A percentile compares a stretch with the other conserved stretches of the same genome.
These are phyloP conservation scores for Cotesia typhae DNA, from an alignment of 1,140 invertebrate genomes.

Conservation along the genomic window DNA sequence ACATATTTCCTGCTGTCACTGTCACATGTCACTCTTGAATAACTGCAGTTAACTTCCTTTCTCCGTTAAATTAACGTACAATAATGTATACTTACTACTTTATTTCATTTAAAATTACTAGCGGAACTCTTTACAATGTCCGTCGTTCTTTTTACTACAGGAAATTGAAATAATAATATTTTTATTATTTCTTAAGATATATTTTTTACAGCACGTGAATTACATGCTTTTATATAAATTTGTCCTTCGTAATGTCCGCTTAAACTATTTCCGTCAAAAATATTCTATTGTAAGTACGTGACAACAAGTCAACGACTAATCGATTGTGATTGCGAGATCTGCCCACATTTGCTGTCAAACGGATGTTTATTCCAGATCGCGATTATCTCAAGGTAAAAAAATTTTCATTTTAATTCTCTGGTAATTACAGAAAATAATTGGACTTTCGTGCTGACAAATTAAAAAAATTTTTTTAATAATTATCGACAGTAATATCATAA, in stretches of 20 bases:
- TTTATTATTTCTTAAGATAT: background rate
- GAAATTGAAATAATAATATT: background rate
- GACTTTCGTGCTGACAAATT: background rate
- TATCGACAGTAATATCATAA: no score
- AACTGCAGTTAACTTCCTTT: background rate
- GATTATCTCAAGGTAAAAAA: conserved; percentile 6
- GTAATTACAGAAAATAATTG: background rate
- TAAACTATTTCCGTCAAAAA: conserved; percentile 32
- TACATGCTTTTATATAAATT: background rate
- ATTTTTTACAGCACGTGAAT: background rate
- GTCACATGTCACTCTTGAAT: background rate
- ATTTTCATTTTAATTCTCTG: conserved; percentile 1
- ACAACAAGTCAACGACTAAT: conserved; percentile 28
- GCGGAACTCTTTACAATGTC: background rate
- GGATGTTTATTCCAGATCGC: background rate
- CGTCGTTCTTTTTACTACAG: background rate
- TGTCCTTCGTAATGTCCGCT: conserved; percentile 32
- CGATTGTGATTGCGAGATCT: conserved; percentile 29
- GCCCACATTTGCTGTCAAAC: conserved; percentile 9
- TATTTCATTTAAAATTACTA: background rate
- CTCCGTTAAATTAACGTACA: background rate
- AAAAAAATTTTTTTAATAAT: no score
- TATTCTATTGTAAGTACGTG: conserved; percentile 31
- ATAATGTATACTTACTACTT: background rate
- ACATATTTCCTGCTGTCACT: background rate